Percentiles rank a stretch among this genome's conserved stretches.
These are phyloP conservation scores for Takifugu bimaculatus DNA, from an alignment of 2,113 vertebrate genomes.

Conservation along the genomic window DNA sequence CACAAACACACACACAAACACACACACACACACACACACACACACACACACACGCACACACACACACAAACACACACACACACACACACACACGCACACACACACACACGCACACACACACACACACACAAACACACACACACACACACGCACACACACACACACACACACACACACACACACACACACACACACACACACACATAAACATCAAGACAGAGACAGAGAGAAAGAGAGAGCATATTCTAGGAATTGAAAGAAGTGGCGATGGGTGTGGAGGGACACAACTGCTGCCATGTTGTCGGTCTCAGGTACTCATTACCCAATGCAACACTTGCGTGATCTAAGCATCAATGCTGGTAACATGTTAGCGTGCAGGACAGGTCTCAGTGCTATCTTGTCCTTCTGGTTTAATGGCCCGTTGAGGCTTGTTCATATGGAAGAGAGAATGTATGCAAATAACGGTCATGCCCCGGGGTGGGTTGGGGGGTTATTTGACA, in stretches of 20 bases:
- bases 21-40: constrained; percentile 1
- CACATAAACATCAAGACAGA: constrained; percentile 15
- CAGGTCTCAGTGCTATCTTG: background rate
- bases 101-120: constrained; percentile 21
- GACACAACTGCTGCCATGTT: constrained; percentile 5
- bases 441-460: constrained; percentile 16
- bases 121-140: constrained; percentile 13
- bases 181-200: constrained; percentile 18
- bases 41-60: constrained; percentile 16
- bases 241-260: constrained; percentile 52
- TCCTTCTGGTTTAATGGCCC: background rate
- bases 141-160: constrained; percentile 1
- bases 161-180: constrained; percentile 17
- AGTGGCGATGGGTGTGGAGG: constrained; percentile 28
- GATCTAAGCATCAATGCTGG: background rate
- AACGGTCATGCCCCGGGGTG: background rate
- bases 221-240: constrained; percentile 15
- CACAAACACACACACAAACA: constrained; percentile 10
- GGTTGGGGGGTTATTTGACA: too few relatives aligned
- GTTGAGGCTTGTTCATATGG: constrained; percentile 25
- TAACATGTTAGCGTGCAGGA: background rate
- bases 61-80: constrained; percentile 17
- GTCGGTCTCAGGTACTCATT: background rate
- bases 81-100: constrained; percentile 13
- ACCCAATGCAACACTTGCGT: background rate